Conservation (phyloP, 2,113 vertebrate genomes). For the Pelodiscus sinensis region DNA sequence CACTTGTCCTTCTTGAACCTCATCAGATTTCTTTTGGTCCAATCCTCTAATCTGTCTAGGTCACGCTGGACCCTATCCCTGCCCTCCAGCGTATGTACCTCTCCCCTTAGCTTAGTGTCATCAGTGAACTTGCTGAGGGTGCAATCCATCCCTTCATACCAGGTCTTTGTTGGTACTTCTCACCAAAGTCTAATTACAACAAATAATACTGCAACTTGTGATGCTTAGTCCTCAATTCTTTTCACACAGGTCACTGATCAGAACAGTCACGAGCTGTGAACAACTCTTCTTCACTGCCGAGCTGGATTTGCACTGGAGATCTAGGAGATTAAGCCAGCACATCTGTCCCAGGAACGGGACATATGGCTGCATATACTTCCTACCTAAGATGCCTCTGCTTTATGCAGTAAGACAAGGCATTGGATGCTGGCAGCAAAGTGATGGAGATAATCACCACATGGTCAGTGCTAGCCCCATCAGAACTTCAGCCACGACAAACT, state of each 20-base stretch:
- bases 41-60: no score
- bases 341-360: rapidly evolving
- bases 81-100: no score
- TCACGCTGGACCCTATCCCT: no score
- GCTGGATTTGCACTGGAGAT: neutral
- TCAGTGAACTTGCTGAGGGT: no score
- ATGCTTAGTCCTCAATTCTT: neutral
- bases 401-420: neutral
- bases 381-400: rapidly evolving
- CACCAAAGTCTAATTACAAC: neutral
- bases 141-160: no score
- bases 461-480: neutral
- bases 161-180: neutral
- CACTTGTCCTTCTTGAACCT: no score
- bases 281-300: rapidly evolving
- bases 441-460: rapidly evolving
- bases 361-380: neutral
- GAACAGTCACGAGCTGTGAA: rapidly evolving
- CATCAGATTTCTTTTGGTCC: no score
- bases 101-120: no score
- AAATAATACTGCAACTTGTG: neutral
- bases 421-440: rapidly evolving
- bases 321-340: rapidly evolving
- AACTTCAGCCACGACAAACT: neutral
- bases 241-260: rapidly evolving